Base-by-base conservation (phyloP, 2,797 vertebrate genomes). In the Phoebastria nigripes region DNA sequence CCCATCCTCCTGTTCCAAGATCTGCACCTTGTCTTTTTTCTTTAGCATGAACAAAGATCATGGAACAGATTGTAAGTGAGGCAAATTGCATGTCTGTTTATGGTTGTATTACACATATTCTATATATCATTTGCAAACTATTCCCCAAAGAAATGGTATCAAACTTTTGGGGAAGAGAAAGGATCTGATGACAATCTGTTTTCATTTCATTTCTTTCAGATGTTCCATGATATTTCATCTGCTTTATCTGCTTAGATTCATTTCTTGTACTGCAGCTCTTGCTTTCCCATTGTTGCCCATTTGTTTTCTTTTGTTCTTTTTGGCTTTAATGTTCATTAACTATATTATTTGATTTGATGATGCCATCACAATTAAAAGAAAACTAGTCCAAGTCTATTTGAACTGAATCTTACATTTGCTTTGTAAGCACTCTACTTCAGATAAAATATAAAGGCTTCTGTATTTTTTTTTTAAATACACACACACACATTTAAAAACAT, bases 111-210 rank as follows among this genome's bases (percentile, higher is more conserved):
- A 96, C 89, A 96, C 91, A 91, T 96, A 97, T 96, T 97, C 95
- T 95, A 97, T 97, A 95, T 95, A 97, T 96, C 41, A 96, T 97
- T 98, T 98, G 96, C 92, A 98, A 98, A 97, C 90, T 94, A 97
- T 98, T 98, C 95, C 96, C 97, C 80, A 96, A 97, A 97, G 97
- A 97, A 98, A 97, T 90, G 39, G 76, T 96, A 98, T 97, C 95
- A 96, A 97, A 98, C 93, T 98, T 97, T 97, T 95, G 42, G 66
- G 85, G 82, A 84, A 90, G 65, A 95, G 87, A 95, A 91, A 96
- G 90, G 92, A 97, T 97, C 97, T 97, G 95, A 98, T 96, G 96
- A 96, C 97, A 97, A 96, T 97, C 96, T 98, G 94, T 93, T 97
- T 97, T 97, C 69, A 93, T 97, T 97, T 97, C 72, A 96, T 96